A percentile compares a stretch with the other conserved stretches of the same genome.
These are phyloP conservation scores for Anastrepha obliqua DNA, from an alignment of 1,140 invertebrate species.

Conservation along the genomic window DNA sequence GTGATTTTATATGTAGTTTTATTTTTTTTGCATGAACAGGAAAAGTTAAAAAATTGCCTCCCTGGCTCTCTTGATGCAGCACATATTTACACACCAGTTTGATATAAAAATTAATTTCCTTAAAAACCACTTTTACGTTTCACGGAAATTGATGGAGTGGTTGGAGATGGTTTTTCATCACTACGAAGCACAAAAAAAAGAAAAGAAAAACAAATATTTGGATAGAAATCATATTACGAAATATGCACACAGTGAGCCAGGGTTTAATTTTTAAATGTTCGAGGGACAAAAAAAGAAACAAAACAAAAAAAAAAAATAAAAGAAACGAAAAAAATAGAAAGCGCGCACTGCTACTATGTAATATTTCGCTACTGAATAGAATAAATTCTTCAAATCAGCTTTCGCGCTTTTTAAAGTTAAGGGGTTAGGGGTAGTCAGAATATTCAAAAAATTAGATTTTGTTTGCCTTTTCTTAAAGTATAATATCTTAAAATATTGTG, in stretches of 20 bases:
- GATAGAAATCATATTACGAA: neutral
- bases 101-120: conserved; percentile 19
- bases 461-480: too few species aligned
- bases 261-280: neutral
- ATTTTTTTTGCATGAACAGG: neutral
- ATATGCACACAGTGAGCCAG: neutral
- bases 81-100: neutral
- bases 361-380: too few species aligned
- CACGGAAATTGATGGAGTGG: conserved; percentile 6
- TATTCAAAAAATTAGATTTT: too few species aligned
- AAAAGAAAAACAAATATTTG: neutral
- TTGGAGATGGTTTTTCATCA: conserved; percentile 2
- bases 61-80: neutral
- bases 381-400: too few species aligned
- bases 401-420: too few species aligned
- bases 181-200: neutral
- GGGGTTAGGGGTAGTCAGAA: too few species aligned
- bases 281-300: neutral
- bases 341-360: too few species aligned
- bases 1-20: neutral
- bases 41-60: neutral
- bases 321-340: too few species aligned
- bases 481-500: too few species aligned
- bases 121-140: neutral
- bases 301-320: too few species aligned